Percentiles rank a stretch among this genome's conserved stretches.
Conservation (phyloP, 2,797 vertebrate genomes). For the Chaenodraco wilsoni region DNA sequence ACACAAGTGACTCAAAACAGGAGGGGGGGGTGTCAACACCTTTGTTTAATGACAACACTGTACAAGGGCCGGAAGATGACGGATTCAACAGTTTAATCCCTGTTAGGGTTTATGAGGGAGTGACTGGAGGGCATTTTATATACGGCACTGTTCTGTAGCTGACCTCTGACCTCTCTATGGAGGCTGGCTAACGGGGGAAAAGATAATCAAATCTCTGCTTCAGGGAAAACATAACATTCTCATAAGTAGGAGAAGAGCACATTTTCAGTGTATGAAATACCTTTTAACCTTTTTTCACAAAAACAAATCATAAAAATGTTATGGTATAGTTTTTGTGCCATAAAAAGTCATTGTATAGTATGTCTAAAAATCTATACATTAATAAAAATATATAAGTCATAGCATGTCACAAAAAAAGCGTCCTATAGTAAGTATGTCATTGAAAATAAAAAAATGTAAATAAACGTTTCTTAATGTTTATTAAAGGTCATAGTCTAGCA, state of each 20-base stretch:
- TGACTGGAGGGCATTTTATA: neutral
- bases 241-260: neutral
- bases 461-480: no score
- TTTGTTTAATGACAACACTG: constrained; percentile 46
- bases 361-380: no score
- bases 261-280: neutral
- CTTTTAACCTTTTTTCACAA: neutral
- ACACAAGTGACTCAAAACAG: constrained; percentile 40
- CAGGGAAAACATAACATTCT: neutral
- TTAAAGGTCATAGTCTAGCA: no score
- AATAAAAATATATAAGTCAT: no score
- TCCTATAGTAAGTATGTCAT: no score
- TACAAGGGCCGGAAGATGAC: constrained; percentile 48
- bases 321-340: neutral
- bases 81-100: constrained; percentile 11
- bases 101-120: constrained; percentile 18
- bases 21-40: constrained; percentile 44
- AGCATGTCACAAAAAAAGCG: no score
- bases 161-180: neutral
- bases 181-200: neutral
- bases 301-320: neutral
- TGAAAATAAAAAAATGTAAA: no score
- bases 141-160: neutral
- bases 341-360: no score
- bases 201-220: neutral